Conservation (phyloP, 2,113 vertebrate species). For the Danionella cerebrum region DNA sequence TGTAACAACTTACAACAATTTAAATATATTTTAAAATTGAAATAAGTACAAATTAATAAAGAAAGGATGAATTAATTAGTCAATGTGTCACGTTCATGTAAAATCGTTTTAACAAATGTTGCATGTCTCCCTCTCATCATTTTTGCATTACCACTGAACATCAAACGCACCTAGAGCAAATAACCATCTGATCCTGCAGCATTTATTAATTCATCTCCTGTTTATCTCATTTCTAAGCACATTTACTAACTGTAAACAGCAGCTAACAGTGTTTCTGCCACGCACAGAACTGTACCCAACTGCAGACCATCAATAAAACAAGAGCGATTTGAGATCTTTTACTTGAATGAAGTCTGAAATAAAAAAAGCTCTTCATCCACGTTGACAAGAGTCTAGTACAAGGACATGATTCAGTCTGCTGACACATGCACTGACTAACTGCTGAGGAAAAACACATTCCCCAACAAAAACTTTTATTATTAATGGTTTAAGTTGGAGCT, state of each 20-base stretch:
- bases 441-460: not conserved
- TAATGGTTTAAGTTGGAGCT: no score
- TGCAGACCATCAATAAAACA: not conserved
- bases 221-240: conserved; percentile 2
- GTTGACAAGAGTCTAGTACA: not conserved
- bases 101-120: no score
- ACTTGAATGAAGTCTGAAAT: not conserved
- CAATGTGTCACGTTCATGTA: no score
- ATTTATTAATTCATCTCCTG: not conserved
- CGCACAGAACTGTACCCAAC: not conserved
- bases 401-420: not conserved
- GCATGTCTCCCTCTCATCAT: no score
- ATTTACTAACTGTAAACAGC: not conserved
- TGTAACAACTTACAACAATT: no score
- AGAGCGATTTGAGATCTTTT: not conserved
- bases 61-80: no score
- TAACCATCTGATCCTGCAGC: not conserved
- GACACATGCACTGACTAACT: not conserved
- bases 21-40: no score
- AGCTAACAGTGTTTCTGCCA: conserved; percentile 2
- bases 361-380: not conserved
- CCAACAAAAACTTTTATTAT: no score
- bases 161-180: not conserved
- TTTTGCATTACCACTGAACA: no score
- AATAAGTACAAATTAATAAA: no score